Evolutionary conservation across 1,140 invertebrate species (phyloP).

Genomic region (Daktulosphaira vitifoliae): DNA sequence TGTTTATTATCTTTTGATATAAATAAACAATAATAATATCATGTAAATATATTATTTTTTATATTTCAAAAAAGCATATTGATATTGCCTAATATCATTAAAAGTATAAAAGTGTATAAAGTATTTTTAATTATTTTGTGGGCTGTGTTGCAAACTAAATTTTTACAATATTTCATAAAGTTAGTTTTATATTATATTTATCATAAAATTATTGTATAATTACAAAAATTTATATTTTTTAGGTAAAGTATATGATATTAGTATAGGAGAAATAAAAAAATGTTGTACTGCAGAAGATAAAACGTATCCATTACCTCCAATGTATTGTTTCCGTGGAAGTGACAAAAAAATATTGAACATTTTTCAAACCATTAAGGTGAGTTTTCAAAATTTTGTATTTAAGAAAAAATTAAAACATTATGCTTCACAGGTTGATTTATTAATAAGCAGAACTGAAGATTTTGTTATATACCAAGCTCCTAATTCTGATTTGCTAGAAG

Average conservation of each 20-base stretch:
- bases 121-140: no score
- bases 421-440: constrained; percentile 11
- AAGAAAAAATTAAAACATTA: no score
- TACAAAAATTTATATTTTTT: not conserved
- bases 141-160: no score
- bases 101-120: no score
- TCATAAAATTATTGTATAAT: no score
- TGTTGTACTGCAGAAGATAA: not conserved
- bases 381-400: not conserved
- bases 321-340: constrained; percentile 12
- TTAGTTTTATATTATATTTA: no score
- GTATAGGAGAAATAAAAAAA: constrained; percentile 4
- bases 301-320: not conserved
- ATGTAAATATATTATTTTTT: no score
- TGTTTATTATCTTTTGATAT: no score
- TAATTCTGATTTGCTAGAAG: not conserved
- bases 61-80: no score
- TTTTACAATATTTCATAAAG: no score
- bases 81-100: no score
- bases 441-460: constrained; percentile 8
- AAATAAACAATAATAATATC: no score
- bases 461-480: constrained; percentile 11
- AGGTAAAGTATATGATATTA: constrained; percentile 7
- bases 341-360: constrained; percentile 7
- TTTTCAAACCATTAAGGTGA: constrained; percentile 21